Evolutionary conservation across 2,888 invertebrate genomes (phyloP).

Genomic region (Pteria penguin): DNA sequence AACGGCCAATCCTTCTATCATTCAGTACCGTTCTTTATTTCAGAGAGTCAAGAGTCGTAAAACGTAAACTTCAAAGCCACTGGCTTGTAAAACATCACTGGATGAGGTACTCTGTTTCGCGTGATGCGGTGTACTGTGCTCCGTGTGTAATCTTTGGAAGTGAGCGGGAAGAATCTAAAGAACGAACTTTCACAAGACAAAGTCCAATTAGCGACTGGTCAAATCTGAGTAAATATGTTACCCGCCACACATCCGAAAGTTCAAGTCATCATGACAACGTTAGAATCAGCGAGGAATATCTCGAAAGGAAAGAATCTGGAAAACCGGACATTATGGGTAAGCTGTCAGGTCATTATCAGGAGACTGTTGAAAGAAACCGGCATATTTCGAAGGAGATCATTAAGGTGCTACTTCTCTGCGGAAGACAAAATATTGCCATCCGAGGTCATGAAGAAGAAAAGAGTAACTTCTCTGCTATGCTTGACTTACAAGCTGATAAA

Average conservation of each 20-base stretch:
- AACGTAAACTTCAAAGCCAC: too few species aligned
- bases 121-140: conserved; percentile 1
- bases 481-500: conserved; percentile 23
- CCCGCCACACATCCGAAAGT: conserved; percentile 15
- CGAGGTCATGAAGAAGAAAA: conserved; percentile 37
- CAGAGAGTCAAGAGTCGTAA: too few species aligned
- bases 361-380: conserved; percentile 35
- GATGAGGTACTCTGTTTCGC: background rate
- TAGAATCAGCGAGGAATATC: background rate
- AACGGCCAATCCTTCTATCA: too few species aligned
- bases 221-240: conserved; percentile 18
- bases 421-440: conserved; percentile 46
- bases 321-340: background rate
- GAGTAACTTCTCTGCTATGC: conserved; percentile 47
- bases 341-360: background rate
- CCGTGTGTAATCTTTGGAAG: background rate
- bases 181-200: too few species aligned
- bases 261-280: background rate
- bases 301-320: background rate
- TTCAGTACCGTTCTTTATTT: too few species aligned
- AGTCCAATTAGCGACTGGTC: conserved; percentile 19
- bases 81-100: too few species aligned
- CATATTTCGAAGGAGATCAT: conserved; percentile 37
- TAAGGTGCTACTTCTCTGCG: conserved; percentile 46
- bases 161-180: background rate